Evolutionary conservation across 1,140 invertebrate species (phyloP).

Genomic region (Drosophila quadrilineata): DNA sequence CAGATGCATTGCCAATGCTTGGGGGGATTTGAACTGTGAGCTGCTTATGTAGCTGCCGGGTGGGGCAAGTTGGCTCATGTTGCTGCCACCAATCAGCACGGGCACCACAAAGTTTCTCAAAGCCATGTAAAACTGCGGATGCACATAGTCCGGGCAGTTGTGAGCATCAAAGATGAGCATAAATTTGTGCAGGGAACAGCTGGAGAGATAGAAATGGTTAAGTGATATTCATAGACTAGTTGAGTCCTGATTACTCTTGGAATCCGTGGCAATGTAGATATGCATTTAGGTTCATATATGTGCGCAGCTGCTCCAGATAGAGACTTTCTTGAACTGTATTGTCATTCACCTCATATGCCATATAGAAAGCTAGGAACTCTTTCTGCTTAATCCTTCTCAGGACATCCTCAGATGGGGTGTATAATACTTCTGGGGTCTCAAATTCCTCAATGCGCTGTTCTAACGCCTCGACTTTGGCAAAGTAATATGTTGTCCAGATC

Average conservation of each 20-base stretch:
- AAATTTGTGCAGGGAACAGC: constrained; percentile 48
- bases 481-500: constrained; percentile 43
- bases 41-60: constrained; percentile 30
- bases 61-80: constrained; percentile 36
- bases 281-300: constrained; percentile 25
- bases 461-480: constrained; percentile 21
- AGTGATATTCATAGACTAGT: not conserved
- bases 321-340: constrained; percentile 19
- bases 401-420: not conserved
- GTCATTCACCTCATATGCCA: constrained; percentile 35
- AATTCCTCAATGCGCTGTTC: not conserved
- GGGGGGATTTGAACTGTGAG: constrained; percentile 22
- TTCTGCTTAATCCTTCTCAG: constrained; percentile 13
- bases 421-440: too few species aligned
- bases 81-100: constrained; percentile 41
- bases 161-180: constrained; percentile 53
- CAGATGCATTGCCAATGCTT: constrained; percentile 23
- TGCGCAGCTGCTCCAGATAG: constrained; percentile 40
- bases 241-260: constrained; percentile 14
- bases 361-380: constrained; percentile 12
- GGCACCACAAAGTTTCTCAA: constrained; percentile 40
- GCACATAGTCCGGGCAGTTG: constrained; percentile 46
- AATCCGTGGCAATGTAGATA: not conserved
- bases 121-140: constrained; percentile 37
- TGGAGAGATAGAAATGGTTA: not conserved